Conservation (phyloP, 2,888 invertebrate genomes). For the Troglohyphantes excavatus region DNA sequence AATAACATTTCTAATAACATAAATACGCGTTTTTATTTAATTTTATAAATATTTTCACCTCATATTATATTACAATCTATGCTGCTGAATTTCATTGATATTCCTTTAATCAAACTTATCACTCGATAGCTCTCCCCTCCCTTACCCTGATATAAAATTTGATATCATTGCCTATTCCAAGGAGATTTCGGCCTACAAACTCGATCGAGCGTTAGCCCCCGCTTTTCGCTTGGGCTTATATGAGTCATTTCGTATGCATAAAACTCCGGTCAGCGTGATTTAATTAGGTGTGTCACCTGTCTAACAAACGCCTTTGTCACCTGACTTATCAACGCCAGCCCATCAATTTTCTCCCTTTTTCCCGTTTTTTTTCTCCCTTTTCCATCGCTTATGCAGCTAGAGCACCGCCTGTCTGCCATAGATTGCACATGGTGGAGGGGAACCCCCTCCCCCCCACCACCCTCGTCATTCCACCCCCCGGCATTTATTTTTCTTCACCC, state of each 20-base stretch:
- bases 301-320: slow-evolving; percentile 68
- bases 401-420: slow-evolving; percentile 58
- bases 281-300: slow-evolving; percentile 77
- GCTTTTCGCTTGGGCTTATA: neutral
- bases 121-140: neutral
- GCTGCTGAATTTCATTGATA: too few relatives aligned
- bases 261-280: slow-evolving; percentile 54
- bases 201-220: too few relatives aligned
- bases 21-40: too few relatives aligned
- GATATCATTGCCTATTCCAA: too few relatives aligned
- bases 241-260: slow-evolving; percentile 9
- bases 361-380: slow-evolving; percentile 9
- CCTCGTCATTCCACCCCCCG: neutral
- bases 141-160: neutral
- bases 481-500: slow-evolving; percentile 64
- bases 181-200: neutral
- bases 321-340: slow-evolving; percentile 63
- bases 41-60: too few relatives aligned
- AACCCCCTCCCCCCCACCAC: slow-evolving; percentile 6
- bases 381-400: slow-evolving; percentile 7
- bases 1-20: too few relatives aligned
- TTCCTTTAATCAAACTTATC: too few relatives aligned
- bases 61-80: too few relatives aligned
- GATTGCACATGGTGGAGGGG: slow-evolving; percentile 37
- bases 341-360: slow-evolving; percentile 55